Evolutionary conservation across 2,113 vertebrate genomes (phyloP).

Genomic region (Chaetodon trifascialis): DNA sequence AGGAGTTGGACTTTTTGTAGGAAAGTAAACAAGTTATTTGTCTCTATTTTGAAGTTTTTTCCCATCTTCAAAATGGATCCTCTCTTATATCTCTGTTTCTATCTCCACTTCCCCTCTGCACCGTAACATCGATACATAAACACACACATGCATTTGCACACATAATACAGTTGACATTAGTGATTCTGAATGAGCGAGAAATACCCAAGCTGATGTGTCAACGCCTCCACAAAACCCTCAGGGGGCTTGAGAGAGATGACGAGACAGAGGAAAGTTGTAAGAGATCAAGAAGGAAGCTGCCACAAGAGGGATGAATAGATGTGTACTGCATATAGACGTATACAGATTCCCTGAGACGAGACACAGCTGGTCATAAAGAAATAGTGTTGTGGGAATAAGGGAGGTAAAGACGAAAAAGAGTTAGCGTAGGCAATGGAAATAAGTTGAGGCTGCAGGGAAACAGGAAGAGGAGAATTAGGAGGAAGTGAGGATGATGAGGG

Average conservation of each 20-base stretch:
- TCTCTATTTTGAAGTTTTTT: constrained; percentile 1
- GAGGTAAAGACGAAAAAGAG: background rate
- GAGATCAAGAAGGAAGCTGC: background rate
- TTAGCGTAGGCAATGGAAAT: background rate
- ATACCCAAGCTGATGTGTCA: background rate
- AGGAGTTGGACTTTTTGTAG: background rate
- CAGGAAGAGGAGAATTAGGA: background rate
- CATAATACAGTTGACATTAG: background rate
- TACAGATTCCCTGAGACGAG: constrained; percentile 1
- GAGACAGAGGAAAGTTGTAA: no score
- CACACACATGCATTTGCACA: background rate
- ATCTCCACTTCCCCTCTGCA: background rate
- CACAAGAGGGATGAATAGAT: background rate
- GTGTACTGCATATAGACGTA: background rate
- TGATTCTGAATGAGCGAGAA: background rate
- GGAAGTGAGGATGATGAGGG: background rate
- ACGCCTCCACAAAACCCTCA: background rate
- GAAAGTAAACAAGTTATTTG: constrained; percentile 38
- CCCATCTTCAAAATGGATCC: background rate
- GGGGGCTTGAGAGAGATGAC: background rate
- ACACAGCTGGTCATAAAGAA: background rate
- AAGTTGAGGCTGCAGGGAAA: constrained; percentile 2
- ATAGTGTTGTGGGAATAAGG: background rate
- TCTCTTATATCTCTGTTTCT: background rate
- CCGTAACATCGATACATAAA: background rate